Base-by-base conservation (phyloP, 2,113 vertebrate genomes). In the Microcebus jonahi region DNA sequence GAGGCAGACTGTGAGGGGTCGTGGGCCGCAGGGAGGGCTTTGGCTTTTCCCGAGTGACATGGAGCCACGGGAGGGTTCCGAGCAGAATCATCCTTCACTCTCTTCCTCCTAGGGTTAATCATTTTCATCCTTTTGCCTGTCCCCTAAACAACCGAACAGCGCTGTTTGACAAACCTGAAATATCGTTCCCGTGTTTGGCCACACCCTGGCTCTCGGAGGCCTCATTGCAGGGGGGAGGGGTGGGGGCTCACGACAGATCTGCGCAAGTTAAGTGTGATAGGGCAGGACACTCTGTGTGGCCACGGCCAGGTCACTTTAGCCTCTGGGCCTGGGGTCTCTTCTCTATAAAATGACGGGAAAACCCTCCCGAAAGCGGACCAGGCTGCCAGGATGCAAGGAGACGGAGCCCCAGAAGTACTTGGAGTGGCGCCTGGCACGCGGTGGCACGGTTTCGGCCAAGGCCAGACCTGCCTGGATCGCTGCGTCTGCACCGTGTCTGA, bases 311-410 rank as follows among this genome's bases (percentile, higher is more conserved):
- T n/a, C 12, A 15, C 65, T 67, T n/a, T 59, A 12, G n/a, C 31
- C 23, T 85, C 29, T 45, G 88, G 65, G 45, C 31, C 70, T 71
- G 18, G 11, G 12, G 29, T n/a, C 34, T 91, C 45, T 82, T 53
- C 45, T 95, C 53, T 34, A 18, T 50, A 65, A 73, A 90, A 36
- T 21, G 27, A 75, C 29, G 31, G 8, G 13, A n/a, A 81, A 80
- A 17, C 9, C 84, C 34, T 85, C 31, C 48, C 0, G 0, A 76
- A 53, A 84, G 80, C 31, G 27, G 25, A 55, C 0, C 1, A 25
- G 59, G 31, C 50, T 14, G 8, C 42, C 59, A 21, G 36, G 18
- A 29, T 13, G 34, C 29, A 21, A 42, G 21, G 76, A 18, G 25
- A 59, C 3, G 3, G 7, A 67, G 36, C 36, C 34, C 61, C 34